A percentile compares a stretch with the other conserved stretches of the same genome.
These are phyloP conservation scores for Myotis davidii DNA, from an alignment of 2,113 vertebrate genomes.

Conservation along the genomic window DNA sequence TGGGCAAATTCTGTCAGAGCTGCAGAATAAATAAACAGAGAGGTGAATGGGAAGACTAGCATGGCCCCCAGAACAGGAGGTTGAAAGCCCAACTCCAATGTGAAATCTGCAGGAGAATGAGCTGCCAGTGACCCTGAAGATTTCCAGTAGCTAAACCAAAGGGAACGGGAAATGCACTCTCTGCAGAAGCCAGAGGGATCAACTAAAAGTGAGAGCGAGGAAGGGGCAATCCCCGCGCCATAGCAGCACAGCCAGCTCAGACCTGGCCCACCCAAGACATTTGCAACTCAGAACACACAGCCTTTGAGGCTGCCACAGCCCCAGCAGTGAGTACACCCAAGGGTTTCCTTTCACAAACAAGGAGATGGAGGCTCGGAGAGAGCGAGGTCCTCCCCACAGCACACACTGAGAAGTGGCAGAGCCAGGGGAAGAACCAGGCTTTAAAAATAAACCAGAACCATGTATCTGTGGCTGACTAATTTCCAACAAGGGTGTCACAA, in stretches of 20 bases:
- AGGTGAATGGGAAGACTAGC: neutral
- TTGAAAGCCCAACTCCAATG: neutral
- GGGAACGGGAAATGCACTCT: neutral
- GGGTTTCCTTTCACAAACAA: neutral
- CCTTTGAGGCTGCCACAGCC: neutral
- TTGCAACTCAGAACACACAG: neutral
- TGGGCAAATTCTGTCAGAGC: neutral
- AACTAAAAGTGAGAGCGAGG: neutral
- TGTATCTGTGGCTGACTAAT: neutral
- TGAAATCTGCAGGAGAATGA: neutral
- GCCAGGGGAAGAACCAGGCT: neutral
- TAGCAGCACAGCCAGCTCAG: neutral
- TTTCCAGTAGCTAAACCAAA: neutral
- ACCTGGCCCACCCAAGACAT: neutral
- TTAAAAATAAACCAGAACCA: neutral
- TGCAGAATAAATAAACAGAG: constrained; percentile 15
- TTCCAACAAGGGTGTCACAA: neutral
- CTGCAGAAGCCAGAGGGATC: neutral
- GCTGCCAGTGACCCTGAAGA: neutral
- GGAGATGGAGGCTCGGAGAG: neutral
- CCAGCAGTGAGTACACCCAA: neutral
- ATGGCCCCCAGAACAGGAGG: neutral
- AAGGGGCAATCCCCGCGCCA: fast-evolving
- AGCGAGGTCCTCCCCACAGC: neutral
- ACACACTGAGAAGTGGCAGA: neutral